Evolutionary conservation across 2,797 vertebrate genomes (phyloP), one percentile per base, ranked within the genome.

Genomic region (Pseudotriccus pelzelni): DNA sequence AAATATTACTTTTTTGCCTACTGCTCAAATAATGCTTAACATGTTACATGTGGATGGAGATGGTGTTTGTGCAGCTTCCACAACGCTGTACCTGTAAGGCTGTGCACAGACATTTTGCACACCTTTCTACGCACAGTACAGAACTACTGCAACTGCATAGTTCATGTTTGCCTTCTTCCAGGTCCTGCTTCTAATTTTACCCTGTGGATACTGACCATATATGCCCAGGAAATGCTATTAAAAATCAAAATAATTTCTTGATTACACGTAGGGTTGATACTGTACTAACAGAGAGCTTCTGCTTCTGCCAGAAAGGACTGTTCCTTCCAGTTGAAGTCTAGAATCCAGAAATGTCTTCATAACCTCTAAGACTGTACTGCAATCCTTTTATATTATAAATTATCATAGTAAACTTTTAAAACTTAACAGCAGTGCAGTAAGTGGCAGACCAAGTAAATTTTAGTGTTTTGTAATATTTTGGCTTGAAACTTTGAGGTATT

Each of bases 21-120:
- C 28, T 47, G 3, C 16, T 34, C 32, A 32, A 80, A 60, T 22
- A 47, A 63, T 3, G n/a, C 19, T 66, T 21, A 53, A 3, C 14
- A 25, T 13, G 24, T 46, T 53, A 12, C 4, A 10, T 0, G 0
- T 14, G 43, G 32, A 34, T 28, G 50, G 18, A 63, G 28, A 23
- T 8, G 6, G 7, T 43, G 30, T 22, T 53, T 69, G 47, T 55
- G 30, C 39, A 12, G 30, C 43, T 91, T 64, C 34, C 68, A 68
- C 28, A 69, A 12, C 5, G 1, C 14, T 10, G 19, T 2, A 17
- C 34, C 12, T 2, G 6, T 30, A 11, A 3, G 43, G 22, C 10
- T 69, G 18, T 16, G 58, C n/a, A 30, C 1, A 43, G 50, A 16
- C 11, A 46, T 28, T 44, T 87, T 32, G 46, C 1, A 3, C 27